Evolutionary conservation across 2,888 invertebrate genomes (phyloP).

Genomic region (Argynnis bischoffii): DNA sequence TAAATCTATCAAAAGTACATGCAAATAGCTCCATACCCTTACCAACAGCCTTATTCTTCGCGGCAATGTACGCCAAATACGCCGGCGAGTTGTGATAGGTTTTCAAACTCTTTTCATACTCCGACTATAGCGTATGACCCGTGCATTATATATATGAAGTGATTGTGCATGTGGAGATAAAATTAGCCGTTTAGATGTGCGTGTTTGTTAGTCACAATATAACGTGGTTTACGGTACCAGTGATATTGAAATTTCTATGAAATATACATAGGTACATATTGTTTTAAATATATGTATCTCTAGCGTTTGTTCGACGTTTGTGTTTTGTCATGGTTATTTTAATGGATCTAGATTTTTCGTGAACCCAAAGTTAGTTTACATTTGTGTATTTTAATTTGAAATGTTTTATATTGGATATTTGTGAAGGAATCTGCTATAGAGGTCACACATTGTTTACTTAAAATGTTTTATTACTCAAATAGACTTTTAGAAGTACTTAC

Average conservation of each 20-base stretch:
- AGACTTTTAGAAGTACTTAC: too few relatives aligned
- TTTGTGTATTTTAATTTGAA: too few relatives aligned
- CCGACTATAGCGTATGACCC: slow-evolving; percentile 79
- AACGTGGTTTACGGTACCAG: slow-evolving; percentile 14
- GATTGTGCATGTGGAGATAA: slow-evolving; percentile 69
- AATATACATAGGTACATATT: neutral
- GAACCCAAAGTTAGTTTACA: too few relatives aligned
- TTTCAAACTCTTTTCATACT: slow-evolving; percentile 97
- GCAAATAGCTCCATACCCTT: slow-evolving; percentile 57
- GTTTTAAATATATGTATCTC: too few relatives aligned
- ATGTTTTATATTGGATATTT: too few relatives aligned
- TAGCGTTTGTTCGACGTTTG: too few relatives aligned
- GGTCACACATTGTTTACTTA: too few relatives aligned
- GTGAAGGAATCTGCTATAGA: too few relatives aligned
- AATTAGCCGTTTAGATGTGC: slow-evolving; percentile 60
- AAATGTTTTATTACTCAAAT: too few relatives aligned
- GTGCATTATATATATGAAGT: slow-evolving; percentile 61
- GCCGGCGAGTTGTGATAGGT: slow-evolving; percentile 97
- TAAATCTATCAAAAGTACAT: slow-evolving; percentile 39
- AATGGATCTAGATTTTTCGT: too few relatives aligned
- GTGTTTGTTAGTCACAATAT: slow-evolving; percentile 70
- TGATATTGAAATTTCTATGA: slow-evolving; percentile 20
- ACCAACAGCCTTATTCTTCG: slow-evolving; percentile 94
- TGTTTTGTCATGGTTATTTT: too few relatives aligned
- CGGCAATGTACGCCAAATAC: slow-evolving; percentile 95